Base-by-base conservation (phyloP, 2,888 invertebrate genomes). In the Pristionchus fissidentatus region DNA sequence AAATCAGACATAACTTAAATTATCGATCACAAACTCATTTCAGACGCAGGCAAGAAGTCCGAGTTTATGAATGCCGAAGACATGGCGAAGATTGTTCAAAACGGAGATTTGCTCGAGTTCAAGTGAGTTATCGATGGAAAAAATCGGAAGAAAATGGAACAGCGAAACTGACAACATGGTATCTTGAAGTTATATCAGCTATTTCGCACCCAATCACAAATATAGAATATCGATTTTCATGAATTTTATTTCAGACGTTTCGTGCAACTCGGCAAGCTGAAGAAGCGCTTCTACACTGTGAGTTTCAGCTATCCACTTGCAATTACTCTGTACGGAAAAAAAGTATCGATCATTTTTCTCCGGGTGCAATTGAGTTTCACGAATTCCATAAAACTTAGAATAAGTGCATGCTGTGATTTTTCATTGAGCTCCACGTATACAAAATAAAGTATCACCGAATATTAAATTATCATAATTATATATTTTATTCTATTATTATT, bases 261-360 rank as follows among this genome's bases (percentile, higher is more conserved):
- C 75, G 32, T 49, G 41, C 29, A 49, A 49, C 49, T 77, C 19
- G 75, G 75, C 49, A 77, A 77, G 49, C n/a, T 77, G 75, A 46
- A 77, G 75, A 77, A 77, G 22, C 75, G 75, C 29, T 77, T 77
- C 75, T 77, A 77, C 49, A 77, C 75, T 46, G 75, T 77, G 19
- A 77, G 46, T 77, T 29, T 77, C 75, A 19, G 19, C 75, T 29
- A 49, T 77, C 75, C 46, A 73, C 29, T 46, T 73, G 46, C 32
- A 19, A 70, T 70, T n/a, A n/a, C n/a, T n/a, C n/a, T n/a, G n/a
- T n/a, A n/a, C n/a, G n/a, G n/a, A n/a, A n/a, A n/a, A n/a, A n/a
- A n/a, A n/a, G n/a, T n/a, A n/a, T n/a, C n/a, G n/a, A n/a, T n/a
- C n/a, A n/a, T n/a, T n/a, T n/a, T n/a, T n/a, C n/a, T n/a, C n/a